Evolutionary conservation across 2,888 invertebrate genomes (phyloP), one percentile per base, ranked within the genome.

Genomic region (Calameuta idolon): DNA sequence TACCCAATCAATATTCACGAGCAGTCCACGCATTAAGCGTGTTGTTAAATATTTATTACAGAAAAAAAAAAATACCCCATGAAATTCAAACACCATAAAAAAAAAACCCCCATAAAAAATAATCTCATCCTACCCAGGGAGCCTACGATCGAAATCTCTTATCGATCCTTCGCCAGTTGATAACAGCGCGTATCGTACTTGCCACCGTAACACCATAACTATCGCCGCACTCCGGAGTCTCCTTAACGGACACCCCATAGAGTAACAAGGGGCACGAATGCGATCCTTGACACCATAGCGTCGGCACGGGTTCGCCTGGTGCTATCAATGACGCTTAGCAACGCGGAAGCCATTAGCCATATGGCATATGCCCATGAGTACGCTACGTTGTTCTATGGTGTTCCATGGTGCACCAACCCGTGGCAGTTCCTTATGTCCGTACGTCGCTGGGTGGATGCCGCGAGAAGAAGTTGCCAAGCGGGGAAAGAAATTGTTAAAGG

Each of bases 341-440:
- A 90, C 88, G 89, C 89, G 90, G 90, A 90, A 89, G 88, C 89
- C 87, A 90, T 89, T 89, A 90, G 87, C 89, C 89, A 89, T 89
- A 89, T 89, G 90, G 89, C 89, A 86, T 89, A 85, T 81, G 85
- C 86, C 86, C 83, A 81, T 82, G 79, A n/a, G 76, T 76, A 78
- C 37, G 80, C 81, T 77, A 77, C 71, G 71, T 15, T 31, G 33
- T 31, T 71, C 33, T 33, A 33, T 15, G 69, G 69, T 73, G 34
- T 69, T 35, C 79, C 55, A 34, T 23, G 74, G 68, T 2, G 69
- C 37, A 76, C 35, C 74, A 76, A 74, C 34, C 68, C 79, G 33
- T 79, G 34, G 34, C 75, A 79, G 69, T 78, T 79, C 73, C 76
- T 79, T 79, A 34, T 77, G 77, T 80, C 80, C 77, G 80, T 80